Conservation (phyloP, 2,797 vertebrate genomes). For the Fistularia commersonii region DNA sequence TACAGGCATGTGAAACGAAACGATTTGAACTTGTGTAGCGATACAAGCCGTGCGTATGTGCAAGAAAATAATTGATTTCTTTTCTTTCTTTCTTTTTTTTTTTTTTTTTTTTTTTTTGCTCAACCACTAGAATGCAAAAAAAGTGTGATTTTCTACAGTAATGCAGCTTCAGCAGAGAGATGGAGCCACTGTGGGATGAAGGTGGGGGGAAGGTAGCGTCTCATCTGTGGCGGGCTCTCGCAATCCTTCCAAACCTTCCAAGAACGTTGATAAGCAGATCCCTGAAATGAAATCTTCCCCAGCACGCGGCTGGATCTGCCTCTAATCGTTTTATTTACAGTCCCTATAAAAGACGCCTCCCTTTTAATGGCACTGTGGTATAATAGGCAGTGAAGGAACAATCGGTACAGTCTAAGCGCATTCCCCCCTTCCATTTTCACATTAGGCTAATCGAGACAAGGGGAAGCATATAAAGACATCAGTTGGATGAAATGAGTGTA, state of each 20-base stretch:
- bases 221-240: slow-evolving; percentile 43
- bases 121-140: slow-evolving; percentile 68
- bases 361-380: slow-evolving; percentile 77
- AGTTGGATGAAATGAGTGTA: slow-evolving; percentile 88
- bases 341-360: slow-evolving; percentile 80
- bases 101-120: slow-evolving; percentile 25
- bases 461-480: slow-evolving; percentile 88
- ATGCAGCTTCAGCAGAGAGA: slow-evolving; percentile 64
- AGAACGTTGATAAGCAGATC: slow-evolving; percentile 83
- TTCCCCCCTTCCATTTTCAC: slow-evolving; percentile 84
- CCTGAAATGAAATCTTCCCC: slow-evolving; percentile 78
- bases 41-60: slow-evolving; percentile 41
- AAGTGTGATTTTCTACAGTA: slow-evolving; percentile 72
- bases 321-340: slow-evolving; percentile 87
- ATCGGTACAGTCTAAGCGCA: slow-evolving; percentile 80
- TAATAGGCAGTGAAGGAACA: slow-evolving; percentile 81
- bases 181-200: slow-evolving; percentile 50
- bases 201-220: slow-evolving; percentile 66
- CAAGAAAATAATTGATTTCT: slow-evolving; percentile 70
- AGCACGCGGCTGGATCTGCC: slow-evolving; percentile 73
- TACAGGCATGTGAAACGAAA: slow-evolving; percentile 65
- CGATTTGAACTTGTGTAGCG: slow-evolving; percentile 56
- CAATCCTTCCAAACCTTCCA: slow-evolving; percentile 77
- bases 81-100: slow-evolving; percentile 13
- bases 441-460: slow-evolving; percentile 86